Evolutionary conservation across 2,113 vertebrate species (phyloP), one percentile per base, ranked within the genome.

Genomic region (Amphiprion ocellaris): DNA sequence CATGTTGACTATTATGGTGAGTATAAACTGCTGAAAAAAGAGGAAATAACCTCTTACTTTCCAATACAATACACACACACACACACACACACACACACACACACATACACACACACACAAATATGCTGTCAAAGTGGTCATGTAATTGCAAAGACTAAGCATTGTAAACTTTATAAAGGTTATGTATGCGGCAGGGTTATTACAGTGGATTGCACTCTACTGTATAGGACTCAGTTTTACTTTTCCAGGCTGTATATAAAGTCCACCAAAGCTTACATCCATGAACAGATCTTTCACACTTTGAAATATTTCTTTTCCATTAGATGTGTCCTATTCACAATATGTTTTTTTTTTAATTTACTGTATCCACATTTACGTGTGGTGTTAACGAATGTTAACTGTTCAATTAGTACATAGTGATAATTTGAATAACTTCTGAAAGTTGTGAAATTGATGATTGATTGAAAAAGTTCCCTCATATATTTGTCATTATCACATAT

Each of bases 401-500:
- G 14, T 24, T 67, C 37, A 19, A 0, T 58, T 58, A 68, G 41
- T 44, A 46, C 1, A 23, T 11, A 4, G 12, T 62, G 26, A 53
- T 54, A 1, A 0, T 47, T 79, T 66, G 30, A 71, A 71, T 30
- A 56, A 19, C 15, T 15, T 2, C 16, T 56, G n/a, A 17, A 72
- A 52, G 50, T 23, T 44, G 4, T 49, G 24, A 59, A 69, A 54
- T n/a, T 0, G 24, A 60, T 71, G 10, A 21, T 21, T 21, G 21
- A 21, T 21, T 61, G 44, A 62, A 53, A 2, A 64, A 66, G 59
- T 26, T 44, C 67, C 19, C 49, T 49, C 24, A 61, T 54, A 12
- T 24, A 74, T 75, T 55, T 74, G 46, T 60, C 50, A 62, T 17
- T 12, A 63, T 75, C 70, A 67, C 54, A 1, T 19, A n/a, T 41